Base-by-base conservation (phyloP, 2,113 vertebrate genomes). In the Psephotus haematonotus region DNA sequence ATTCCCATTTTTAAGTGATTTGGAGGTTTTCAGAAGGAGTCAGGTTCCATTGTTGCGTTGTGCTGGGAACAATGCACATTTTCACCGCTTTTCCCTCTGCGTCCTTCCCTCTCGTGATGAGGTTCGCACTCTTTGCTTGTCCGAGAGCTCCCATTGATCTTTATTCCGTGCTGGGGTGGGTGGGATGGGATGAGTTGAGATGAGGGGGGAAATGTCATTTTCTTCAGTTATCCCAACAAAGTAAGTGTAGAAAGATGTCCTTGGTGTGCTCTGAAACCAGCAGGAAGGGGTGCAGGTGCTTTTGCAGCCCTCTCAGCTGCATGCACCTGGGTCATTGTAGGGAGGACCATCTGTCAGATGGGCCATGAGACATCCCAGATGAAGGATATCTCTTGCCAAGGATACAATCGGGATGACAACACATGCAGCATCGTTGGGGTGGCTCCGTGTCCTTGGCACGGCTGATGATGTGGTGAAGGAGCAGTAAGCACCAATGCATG, bases 1-100 rank as follows among this genome's bases (percentile, higher is more conserved):
- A 92, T 90, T 93, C 87, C 63, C 77, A 13, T 91, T 94, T 96
- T 81, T 86, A 93, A 93, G 69, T 86, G 85, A 76, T 88, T 93
- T 86, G 76, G 79, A 90, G 88, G 22, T 92, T 94, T 92, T 88
- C 85, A 71, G 77, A 60, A 57, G 71, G 90, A 92, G 68, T 96
- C 82, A 47, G 55, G 74, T 96, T 96, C 88, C 68, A 71, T 84
- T 84, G 91, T 31, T 91, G 52, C 5, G 1, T 74, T 94, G 86
- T 68, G 0, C 39, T 81, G 85, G 50, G 74, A 95, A 77, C 50
- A 74, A 41, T 55, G 70, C 7, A 35, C 50, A 31, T 94, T 92
- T 94, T 70, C 79, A 78, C 55, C 0, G 0, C n/a, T 50, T 71
- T 47, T 69, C 68, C 60, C 68, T 76, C 29, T 43, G 82, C 3